phyloP scores from a whole-genome alignment of 2,888 invertebrate genomes.

The Ischnura elegans region DNA sequence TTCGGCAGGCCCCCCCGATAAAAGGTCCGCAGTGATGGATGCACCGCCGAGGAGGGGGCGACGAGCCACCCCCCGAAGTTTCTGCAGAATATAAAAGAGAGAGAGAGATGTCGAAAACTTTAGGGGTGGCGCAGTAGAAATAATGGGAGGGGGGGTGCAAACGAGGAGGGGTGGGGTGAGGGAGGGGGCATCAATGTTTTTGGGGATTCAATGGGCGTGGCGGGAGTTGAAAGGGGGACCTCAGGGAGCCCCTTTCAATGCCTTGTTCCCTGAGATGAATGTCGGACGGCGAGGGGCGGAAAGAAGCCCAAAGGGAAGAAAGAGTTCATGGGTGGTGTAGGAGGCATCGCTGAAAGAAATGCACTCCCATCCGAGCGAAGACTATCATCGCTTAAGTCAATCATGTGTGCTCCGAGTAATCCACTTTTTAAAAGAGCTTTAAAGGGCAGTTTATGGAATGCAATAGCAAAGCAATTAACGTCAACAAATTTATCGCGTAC shows the following conservation, averaged over 20 bases:
- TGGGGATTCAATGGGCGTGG: slow-evolving; percentile 30
- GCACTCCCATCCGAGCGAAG: no score
- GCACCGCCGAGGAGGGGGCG: neutral
- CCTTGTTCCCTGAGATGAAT: neutral
- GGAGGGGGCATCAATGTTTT: slow-evolving; percentile 24
- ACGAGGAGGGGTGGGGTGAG: neutral
- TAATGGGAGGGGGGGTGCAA: neutral
- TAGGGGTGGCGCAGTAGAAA: neutral
- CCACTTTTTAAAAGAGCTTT: no score
- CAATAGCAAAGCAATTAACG: no score
- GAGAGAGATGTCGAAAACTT: neutral
- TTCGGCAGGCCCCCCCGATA: neutral
- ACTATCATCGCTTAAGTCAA: no score
- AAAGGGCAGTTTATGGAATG: no score
- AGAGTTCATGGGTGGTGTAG: neutral
- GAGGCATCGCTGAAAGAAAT: neutral
- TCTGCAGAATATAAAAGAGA: slow-evolving; percentile 58
- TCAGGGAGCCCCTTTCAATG: neutral
- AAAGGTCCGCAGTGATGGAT: slow-evolving; percentile 46
- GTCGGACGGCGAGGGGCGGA: neutral
- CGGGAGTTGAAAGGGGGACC: slow-evolving; percentile 52
- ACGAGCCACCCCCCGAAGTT: slow-evolving; percentile 9
- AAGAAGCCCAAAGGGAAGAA: neutral
- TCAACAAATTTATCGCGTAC: no score
- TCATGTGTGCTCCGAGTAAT: no score